Evolutionary conservation across 2,797 vertebrate genomes (phyloP).

Genomic region (Pipistrellus kuhlii): DNA sequence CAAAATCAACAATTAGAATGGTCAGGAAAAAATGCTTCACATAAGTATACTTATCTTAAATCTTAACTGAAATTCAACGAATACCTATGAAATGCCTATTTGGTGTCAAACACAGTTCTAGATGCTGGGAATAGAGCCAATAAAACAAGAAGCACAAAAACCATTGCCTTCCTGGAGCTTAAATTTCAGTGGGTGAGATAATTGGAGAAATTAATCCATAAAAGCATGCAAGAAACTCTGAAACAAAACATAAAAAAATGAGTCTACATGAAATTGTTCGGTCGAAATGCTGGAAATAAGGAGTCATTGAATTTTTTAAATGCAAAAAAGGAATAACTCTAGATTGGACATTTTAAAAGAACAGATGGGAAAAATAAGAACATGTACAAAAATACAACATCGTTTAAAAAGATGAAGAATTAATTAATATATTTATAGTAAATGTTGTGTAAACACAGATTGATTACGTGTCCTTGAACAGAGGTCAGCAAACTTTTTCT

Average conservation of each 20-base stretch:
- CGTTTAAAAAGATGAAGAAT: constrained; percentile 23
- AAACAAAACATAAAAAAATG: background rate
- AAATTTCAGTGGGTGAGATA: constrained; percentile 6
- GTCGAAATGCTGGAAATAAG: constrained; percentile 44
- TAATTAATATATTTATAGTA: background rate
- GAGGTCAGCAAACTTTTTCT: background rate
- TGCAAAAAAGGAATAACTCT: background rate
- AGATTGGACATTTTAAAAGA: background rate
- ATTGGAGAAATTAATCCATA: background rate
- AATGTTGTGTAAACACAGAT: background rate
- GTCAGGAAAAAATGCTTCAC: background rate
- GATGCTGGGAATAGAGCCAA: background rate
- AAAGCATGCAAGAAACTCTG: background rate
- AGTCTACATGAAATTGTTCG: background rate
- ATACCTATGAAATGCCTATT: background rate
- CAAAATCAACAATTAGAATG: background rate
- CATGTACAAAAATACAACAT: background rate
- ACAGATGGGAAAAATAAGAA: background rate
- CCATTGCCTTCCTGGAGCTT: background rate
- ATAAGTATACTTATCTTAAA: background rate
- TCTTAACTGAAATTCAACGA: constrained; percentile 20
- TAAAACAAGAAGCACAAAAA: background rate
- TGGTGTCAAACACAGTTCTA: background rate
- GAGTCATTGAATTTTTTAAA: background rate
- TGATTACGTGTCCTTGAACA: background rate